Evolutionary conservation across 2,888 invertebrate genomes (phyloP).

Genomic region (Mongoloraphidia duomilia): DNA sequence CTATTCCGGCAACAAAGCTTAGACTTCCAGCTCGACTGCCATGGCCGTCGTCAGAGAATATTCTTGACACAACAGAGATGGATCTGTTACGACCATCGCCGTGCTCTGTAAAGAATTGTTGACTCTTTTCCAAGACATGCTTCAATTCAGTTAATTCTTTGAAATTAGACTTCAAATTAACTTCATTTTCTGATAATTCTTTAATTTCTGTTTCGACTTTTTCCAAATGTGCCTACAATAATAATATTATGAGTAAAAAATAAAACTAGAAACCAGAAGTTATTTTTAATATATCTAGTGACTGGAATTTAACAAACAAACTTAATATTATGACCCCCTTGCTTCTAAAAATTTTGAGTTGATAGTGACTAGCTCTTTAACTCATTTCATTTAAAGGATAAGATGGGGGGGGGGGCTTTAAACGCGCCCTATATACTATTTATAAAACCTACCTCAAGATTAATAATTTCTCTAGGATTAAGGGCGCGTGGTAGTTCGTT

Average conservation of each 20-base stretch:
- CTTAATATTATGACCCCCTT: too few relatives aligned
- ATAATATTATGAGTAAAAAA: too few relatives aligned
- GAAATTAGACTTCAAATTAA: constrained; percentile 81
- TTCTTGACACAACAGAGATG: constrained; percentile 40
- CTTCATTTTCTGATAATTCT: constrained; percentile 84
- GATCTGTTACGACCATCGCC: constrained; percentile 51
- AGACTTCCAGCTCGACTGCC: constrained; percentile 34
- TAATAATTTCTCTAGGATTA: constrained; percentile 42
- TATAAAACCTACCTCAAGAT: constrained; percentile 1
- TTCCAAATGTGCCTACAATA: constrained; percentile 67
- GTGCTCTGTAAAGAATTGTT: constrained; percentile 75
- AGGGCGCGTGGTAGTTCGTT: constrained; percentile 43
- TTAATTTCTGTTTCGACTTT: constrained; percentile 90
- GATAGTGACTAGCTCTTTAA: too few relatives aligned
- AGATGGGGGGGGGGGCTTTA: too few relatives aligned
- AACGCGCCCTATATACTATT: too few relatives aligned
- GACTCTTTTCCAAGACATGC: constrained; percentile 85
- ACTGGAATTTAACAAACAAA: too few relatives aligned
- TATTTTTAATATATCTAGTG: too few relatives aligned
- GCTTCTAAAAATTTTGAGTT: too few relatives aligned
- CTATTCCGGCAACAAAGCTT: constrained; percentile 83
- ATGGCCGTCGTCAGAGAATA: constrained; percentile 22
- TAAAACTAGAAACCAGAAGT: too few relatives aligned
- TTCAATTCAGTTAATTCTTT: constrained; percentile 81
- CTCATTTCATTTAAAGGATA: too few relatives aligned